Conservation (phyloP, 2,888 invertebrate genomes). For the Pseudanteris insignis region DNA sequence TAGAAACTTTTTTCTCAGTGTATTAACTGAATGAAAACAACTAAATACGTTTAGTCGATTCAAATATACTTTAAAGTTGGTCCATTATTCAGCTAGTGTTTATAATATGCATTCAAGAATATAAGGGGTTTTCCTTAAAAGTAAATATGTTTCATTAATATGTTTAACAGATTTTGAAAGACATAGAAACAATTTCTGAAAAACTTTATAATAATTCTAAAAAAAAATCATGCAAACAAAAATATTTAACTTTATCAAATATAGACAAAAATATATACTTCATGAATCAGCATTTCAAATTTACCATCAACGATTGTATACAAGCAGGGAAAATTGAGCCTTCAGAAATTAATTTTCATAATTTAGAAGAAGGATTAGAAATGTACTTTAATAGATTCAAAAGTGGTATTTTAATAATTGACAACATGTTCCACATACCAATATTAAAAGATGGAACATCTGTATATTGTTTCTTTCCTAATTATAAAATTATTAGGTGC, state of each 20-base stretch:
- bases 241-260: slow-evolving; percentile 52
- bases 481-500: slow-evolving; percentile 11
- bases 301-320: slow-evolving; percentile 58
- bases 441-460: slow-evolving; percentile 53
- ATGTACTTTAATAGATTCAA: slow-evolving; percentile 51
- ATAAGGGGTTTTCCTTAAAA: too few relatives aligned
- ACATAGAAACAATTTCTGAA: too few relatives aligned
- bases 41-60: too few relatives aligned
- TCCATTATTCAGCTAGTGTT: too few relatives aligned
- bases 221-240: neutral
- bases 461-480: slow-evolving; percentile 54
- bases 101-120: too few relatives aligned
- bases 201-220: too few relatives aligned
- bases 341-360: slow-evolving; percentile 48
- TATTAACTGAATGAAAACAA: too few relatives aligned
- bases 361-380: slow-evolving; percentile 49
- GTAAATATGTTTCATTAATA: too few relatives aligned
- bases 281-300: slow-evolving; percentile 54
- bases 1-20: too few relatives aligned
- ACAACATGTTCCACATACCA: slow-evolving; percentile 45
- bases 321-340: slow-evolving; percentile 53
- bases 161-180: too few relatives aligned
- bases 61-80: too few relatives aligned
- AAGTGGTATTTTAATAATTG: slow-evolving; percentile 52
- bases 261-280: slow-evolving; percentile 59